Conservation (phyloP, 64 coral and sea anemone species). For the Orbicella faveolata region DNA sequence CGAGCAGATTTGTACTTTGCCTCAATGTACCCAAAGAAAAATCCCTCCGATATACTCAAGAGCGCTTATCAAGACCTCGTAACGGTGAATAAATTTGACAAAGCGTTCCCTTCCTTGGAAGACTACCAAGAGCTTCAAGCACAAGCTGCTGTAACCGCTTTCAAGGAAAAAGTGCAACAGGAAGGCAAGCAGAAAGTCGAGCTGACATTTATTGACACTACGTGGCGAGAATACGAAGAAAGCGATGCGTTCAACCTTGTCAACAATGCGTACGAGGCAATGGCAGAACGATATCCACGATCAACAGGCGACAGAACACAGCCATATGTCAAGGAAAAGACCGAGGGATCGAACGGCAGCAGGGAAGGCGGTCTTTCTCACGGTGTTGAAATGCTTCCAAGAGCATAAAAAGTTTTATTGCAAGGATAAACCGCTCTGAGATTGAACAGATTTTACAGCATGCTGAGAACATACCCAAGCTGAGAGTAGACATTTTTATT, state of each 20-base stretch:
- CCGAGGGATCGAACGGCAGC: not conserved
- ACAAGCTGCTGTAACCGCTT: slow-evolving; percentile 76
- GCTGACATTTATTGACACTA: slow-evolving; percentile 74
- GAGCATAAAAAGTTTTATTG: not conserved
- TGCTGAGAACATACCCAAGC: too few relatives aligned
- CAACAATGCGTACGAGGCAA: slow-evolving; percentile 58
- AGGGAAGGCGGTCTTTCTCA: not conserved
- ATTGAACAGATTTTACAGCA: too few relatives aligned
- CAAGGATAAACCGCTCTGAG: too few relatives aligned
- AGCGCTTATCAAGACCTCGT: slow-evolving; percentile 73
- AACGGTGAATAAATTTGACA: slow-evolving; percentile 67
- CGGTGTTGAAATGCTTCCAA: slow-evolving; percentile 55
- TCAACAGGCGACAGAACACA: slow-evolving; percentile 85
- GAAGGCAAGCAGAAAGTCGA: slow-evolving; percentile 77
- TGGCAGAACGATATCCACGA: slow-evolving; percentile 79
- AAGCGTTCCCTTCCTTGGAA: slow-evolving; percentile 79
- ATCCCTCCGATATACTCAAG: slow-evolving; percentile 64
- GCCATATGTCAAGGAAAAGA: slow-evolving; percentile 67
- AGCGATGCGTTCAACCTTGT: slow-evolving; percentile 52
- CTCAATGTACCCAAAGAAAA: slow-evolving; percentile 47
- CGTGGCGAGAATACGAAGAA: slow-evolving; percentile 65
- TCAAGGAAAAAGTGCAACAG: slow-evolving; percentile 73
- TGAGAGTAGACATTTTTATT: too few relatives aligned
- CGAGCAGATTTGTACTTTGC: slow-evolving; percentile 80
- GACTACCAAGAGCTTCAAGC: slow-evolving; percentile 75